Conservation (phyloP, 2,797 vertebrate species). For the Paguma larvata region DNA sequence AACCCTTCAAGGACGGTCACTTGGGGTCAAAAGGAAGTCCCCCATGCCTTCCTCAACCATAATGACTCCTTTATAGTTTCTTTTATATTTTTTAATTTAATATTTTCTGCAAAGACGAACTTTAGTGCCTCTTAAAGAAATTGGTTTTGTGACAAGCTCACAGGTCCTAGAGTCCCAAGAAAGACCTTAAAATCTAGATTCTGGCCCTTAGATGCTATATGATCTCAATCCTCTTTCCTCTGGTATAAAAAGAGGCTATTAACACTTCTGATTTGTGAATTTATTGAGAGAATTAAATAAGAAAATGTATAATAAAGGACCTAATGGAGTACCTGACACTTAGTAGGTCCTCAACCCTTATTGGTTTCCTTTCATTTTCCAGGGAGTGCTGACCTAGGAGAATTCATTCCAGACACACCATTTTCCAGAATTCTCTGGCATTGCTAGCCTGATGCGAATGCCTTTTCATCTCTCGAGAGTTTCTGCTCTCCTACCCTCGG, state of each 20-base stretch:
- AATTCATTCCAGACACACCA: neutral
- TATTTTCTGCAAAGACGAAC: neutral
- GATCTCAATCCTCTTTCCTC: neutral
- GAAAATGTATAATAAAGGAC: neutral
- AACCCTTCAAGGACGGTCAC: neutral
- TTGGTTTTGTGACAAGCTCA: neutral
- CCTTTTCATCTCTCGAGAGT: neutral
- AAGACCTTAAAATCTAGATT: neutral
- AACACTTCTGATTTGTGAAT: neutral
- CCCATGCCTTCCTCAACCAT: neutral
- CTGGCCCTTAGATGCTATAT: neutral
- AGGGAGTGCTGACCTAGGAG: neutral
- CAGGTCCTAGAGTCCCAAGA: neutral
- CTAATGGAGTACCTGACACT: neutral
- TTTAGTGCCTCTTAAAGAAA: neutral
- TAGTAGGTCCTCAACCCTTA: neutral
- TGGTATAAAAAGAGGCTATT: neutral
- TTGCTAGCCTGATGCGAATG: neutral
- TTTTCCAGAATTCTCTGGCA: neutral
- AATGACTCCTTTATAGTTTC: neutral
- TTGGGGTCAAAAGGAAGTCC: neutral
- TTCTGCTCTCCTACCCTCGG: neutral
- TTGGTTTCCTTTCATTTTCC: neutral
- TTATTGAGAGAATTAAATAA: neutral
- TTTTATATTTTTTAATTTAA: neutral